A percentile compares a stretch with the other conserved stretches of the same genome.
These are phyloP conservation scores for Lepus oiostolus DNA, from an alignment of 2,797 vertebrate species.

Conservation along the genomic window DNA sequence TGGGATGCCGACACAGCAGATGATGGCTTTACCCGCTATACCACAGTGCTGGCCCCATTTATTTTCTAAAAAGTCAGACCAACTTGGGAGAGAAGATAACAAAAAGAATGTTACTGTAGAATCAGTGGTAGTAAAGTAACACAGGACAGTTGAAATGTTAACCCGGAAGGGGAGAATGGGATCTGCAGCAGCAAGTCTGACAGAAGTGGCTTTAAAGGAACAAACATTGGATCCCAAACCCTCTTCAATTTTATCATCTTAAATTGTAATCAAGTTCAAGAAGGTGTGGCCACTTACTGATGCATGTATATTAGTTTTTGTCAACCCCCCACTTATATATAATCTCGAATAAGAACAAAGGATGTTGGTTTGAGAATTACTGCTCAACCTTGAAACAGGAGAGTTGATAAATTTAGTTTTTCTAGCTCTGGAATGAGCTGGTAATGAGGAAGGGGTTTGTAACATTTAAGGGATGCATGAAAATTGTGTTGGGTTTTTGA, in stretches of 20 bases:
- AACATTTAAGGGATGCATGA: conserved; percentile 2
- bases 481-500: conserved; percentile 34
- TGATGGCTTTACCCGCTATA: no score
- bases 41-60: neutral
- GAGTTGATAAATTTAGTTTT: neutral
- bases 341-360: conserved; percentile 52
- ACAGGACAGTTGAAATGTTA: neutral
- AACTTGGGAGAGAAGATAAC: conserved; percentile 27
- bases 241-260: neutral
- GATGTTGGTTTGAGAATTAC: conserved; percentile 26
- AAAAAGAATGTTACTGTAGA: neutral
- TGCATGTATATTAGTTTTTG: conserved; percentile 29
- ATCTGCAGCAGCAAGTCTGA: neutral
- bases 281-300: neutral
- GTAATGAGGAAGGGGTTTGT: neutral
- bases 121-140: neutral
- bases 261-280: conserved; percentile 10
- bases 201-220: neutral
- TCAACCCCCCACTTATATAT: neutral
- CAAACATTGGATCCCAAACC: neutral
- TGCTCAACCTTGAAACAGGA: conserved; percentile 30
- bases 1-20: no score
- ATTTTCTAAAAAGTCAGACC: conserved; percentile 54
- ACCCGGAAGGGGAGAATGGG: neutral
- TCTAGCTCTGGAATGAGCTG: neutral